Evolutionary conservation across 2,888 invertebrate genomes (phyloP), one percentile per base, ranked within the genome.

Genomic region (Habrosyne pyritoides): DNA sequence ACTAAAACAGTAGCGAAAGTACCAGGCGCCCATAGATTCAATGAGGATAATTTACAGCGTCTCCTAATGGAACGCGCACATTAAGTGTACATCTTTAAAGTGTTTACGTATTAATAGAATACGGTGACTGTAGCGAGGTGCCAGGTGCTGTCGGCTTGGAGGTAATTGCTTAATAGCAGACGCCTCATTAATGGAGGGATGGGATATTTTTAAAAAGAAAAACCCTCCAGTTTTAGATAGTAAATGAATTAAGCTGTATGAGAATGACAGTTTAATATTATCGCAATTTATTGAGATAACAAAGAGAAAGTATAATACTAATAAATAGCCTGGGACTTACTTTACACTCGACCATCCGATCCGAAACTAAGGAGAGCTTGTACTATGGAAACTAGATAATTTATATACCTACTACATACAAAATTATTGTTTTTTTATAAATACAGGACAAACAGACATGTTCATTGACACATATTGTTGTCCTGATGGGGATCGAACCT

Each of bases 101-200:
- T 85, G 84, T 84, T 89, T 86, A 86, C 80, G 80, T 91, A 91
- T 91, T 90, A 89, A 91, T 91, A 91, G 90, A 88, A 81, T 77
- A 79, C 67, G 71, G 75, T 53, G 61, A 60, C 68, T 42, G 33
- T 33, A 42, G 70, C 63, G 54, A 55, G 73, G 76, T 64, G 81
- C 91, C 91, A 91, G 91, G 91, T 91, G 91, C 68, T 67, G 60
- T 70, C 63, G 69, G 73, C 68, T 65, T 67, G 69, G 70, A 78
- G 81, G 83, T 84, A 84, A 84, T 83, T 81, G 80, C 75, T 78
- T 88, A 87, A 89, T 85, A 85, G 87, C 81, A 65, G 57, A 62
- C 72, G 71, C 56, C 80, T 84, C 83, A 79, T 85, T 84, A 83
- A 77, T 65, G 65, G 66, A 57, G 59, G 48, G 58, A 54, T 60